phyloP scores from a whole-genome alignment of 2,113 vertebrate species.

The Bagarius yarrelli region DNA sequence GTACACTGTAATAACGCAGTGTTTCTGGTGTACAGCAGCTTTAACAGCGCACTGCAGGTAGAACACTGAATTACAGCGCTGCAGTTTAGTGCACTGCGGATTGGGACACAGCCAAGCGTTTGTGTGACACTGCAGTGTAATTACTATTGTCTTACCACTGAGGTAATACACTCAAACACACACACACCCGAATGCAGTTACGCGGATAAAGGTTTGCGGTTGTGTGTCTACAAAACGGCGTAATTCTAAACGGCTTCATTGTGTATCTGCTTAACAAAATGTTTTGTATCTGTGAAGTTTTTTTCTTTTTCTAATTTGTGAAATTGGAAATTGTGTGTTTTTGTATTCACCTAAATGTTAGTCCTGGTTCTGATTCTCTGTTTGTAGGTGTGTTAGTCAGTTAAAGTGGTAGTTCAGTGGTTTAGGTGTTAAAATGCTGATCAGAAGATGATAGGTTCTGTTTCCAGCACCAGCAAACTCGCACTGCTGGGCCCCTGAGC shows the following conservation, averaged over 20 bases:
- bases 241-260: background rate
- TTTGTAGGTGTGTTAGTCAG: background rate
- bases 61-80: constrained; percentile 16
- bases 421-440: too few species aligned
- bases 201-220: too few species aligned
- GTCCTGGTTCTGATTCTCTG: background rate
- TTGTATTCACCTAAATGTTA: background rate
- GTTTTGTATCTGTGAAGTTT: background rate
- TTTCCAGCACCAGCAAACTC: too few species aligned
- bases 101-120: constrained; percentile 24
- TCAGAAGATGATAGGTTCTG: too few species aligned
- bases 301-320: background rate
- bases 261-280: background rate
- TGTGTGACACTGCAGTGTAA: constrained; percentile 28
- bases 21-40: background rate
- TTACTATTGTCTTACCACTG: constrained; percentile 12
- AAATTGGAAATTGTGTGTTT: too few species aligned
- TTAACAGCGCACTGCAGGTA: background rate
- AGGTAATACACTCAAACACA: background rate
- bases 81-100: constrained; percentile 31
- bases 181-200: background rate
- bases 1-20: background rate
- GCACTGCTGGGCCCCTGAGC: too few species aligned
- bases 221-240: background rate
- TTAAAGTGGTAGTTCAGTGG: too few species aligned